Evolutionary conservation across 2,113 vertebrate genomes (phyloP).

Genomic region (Meles meles): DNA sequence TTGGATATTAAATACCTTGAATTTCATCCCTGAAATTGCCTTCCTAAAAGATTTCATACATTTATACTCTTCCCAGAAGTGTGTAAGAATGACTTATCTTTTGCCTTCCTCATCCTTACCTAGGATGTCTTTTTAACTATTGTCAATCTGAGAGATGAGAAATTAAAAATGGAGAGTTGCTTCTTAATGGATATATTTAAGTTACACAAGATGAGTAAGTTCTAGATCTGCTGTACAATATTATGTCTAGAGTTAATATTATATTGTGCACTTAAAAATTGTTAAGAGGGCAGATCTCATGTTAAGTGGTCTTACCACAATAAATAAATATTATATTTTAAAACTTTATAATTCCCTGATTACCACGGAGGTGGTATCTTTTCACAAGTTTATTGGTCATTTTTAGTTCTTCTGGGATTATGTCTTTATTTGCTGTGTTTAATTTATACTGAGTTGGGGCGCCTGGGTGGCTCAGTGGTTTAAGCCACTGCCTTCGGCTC

Average conservation of each 20-base stretch:
- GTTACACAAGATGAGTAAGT: background rate
- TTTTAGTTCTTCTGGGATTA: background rate
- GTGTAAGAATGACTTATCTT: background rate
- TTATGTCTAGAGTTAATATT: background rate
- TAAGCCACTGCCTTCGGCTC: too few relatives aligned
- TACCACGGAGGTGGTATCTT: background rate
- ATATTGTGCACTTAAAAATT: background rate
- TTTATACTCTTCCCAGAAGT: background rate
- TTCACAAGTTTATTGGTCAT: background rate
- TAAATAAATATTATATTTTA: background rate
- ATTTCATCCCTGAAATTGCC: background rate
- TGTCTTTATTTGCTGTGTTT: background rate
- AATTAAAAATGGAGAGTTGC: background rate
- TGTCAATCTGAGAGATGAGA: background rate
- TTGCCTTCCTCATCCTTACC: background rate
- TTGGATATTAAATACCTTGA: background rate
- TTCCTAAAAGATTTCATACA: background rate
- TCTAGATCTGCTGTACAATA: background rate
- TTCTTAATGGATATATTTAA: background rate
- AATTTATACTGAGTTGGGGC: background rate
- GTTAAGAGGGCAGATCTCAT: background rate
- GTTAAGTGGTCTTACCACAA: background rate
- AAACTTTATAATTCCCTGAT: background rate
- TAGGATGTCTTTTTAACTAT: background rate
- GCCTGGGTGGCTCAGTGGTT: too few relatives aligned